These are phyloP conservation scores for Callithrix jacchus DNA, from an alignment of 2,113 vertebrate genomes.

Conservation along the genomic window DNA sequence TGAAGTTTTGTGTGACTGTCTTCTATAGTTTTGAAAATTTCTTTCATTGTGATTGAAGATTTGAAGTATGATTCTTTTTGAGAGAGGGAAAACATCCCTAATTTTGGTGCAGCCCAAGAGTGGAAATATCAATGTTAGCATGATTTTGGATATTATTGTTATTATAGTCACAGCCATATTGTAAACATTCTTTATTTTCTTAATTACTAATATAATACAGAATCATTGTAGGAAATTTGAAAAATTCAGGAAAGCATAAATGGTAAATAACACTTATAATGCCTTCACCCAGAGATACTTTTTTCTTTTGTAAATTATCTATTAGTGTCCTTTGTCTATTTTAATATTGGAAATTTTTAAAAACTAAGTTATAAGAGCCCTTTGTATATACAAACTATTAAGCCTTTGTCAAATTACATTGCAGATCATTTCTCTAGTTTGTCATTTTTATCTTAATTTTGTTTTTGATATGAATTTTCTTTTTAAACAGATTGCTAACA, in stretches of 20 bases:
- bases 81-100: background rate
- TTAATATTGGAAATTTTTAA: background rate
- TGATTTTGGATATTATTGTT: constrained; percentile 7
- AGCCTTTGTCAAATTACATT: background rate
- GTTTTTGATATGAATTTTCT: constrained; percentile 8
- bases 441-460: constrained; percentile 46
- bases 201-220: background rate
- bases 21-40: constrained; percentile 25
- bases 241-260: background rate
- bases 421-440: constrained; percentile 8
- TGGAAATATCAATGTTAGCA: background rate
- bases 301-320: constrained; percentile 4
- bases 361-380: background rate
- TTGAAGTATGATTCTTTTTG: background rate
- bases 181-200: constrained; percentile 38
- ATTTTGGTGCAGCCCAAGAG: constrained; percentile 7
- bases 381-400: constrained; percentile 16
- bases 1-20: constrained; percentile 15
- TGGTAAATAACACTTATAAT: constrained; percentile 22
- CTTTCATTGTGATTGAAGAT: constrained; percentile 9
- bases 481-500: constrained; percentile 26
- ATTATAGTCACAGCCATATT: background rate
- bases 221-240: background rate
- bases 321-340: background rate
- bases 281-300: background rate